These are phyloP conservation scores for Heteromormyrus szaboi DNA, from an alignment of 2,797 vertebrate genomes.

Conservation along the genomic window DNA sequence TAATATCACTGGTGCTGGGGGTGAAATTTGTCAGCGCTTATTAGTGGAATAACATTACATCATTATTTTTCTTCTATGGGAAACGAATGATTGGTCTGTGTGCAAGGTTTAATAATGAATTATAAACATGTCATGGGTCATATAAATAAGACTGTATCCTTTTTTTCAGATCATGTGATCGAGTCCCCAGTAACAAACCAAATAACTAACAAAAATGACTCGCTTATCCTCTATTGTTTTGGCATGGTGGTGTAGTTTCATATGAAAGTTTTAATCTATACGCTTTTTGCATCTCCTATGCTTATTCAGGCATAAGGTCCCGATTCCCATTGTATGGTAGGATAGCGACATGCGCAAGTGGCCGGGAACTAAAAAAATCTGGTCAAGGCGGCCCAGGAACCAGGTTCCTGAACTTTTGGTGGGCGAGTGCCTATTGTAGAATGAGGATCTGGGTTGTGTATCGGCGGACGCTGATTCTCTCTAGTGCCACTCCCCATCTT, in stretches of 20 bases:
- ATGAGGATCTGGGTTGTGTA: background rate
- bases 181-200: background rate
- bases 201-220: background rate
- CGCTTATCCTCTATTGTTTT: background rate
- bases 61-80: background rate
- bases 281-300: background rate
- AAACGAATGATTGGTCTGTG: background rate
- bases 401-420: background rate
- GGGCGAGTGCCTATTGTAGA: background rate
- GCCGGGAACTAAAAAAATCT: background rate
- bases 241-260: background rate
- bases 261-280: background rate
- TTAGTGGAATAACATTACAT: background rate
- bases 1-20: background rate
- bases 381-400: background rate
- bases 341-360: background rate
- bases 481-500: background rate
- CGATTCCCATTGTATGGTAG: background rate
- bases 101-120: background rate
- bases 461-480: background rate
- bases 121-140: background rate
- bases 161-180: background rate
- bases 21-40: background rate
- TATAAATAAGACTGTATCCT: background rate
- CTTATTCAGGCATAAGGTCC: background rate